A percentile compares a stretch with the other conserved stretches of the same genome.
These are phyloP conservation scores for Drosophila novamexicana DNA, from an alignment of 1,140 invertebrate species.

Conservation along the genomic window DNA sequence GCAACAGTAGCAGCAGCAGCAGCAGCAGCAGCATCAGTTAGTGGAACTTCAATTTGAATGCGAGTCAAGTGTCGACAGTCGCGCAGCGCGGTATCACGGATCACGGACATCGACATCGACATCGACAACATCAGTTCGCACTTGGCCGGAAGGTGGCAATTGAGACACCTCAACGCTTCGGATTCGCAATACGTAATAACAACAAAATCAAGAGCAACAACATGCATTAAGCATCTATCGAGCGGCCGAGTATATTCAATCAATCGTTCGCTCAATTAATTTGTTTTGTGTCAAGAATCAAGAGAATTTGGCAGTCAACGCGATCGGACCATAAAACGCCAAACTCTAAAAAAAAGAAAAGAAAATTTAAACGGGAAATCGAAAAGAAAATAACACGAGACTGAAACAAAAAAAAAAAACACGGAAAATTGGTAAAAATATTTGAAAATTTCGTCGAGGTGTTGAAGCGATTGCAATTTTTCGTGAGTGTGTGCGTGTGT, in stretches of 20 bases:
- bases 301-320: slow-evolving; percentile 62
- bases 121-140: slow-evolving; percentile 60
- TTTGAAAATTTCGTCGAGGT: slow-evolving; percentile 40
- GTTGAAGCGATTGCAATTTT: slow-evolving; percentile 45
- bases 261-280: slow-evolving; percentile 41
- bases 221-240: slow-evolving; percentile 26
- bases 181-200: slow-evolving; percentile 38
- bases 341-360: slow-evolving; percentile 18
- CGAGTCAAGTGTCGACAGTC: slow-evolving; percentile 21
- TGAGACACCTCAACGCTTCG: slow-evolving; percentile 68
- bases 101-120: slow-evolving; percentile 7
- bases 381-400: slow-evolving; percentile 17
- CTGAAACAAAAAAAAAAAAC: too few species aligned
- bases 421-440: slow-evolving; percentile 19
- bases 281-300: slow-evolving; percentile 24
- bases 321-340: slow-evolving; percentile 60
- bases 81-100: not conserved
- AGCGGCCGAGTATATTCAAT: slow-evolving; percentile 39
- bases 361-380: slow-evolving; percentile 17
- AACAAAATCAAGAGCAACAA: slow-evolving; percentile 38
- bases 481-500: not conserved
- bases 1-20: not conserved
- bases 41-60: slow-evolving; percentile 9
- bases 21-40: not conserved
- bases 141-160: slow-evolving; percentile 73